These are phyloP conservation scores for Amblyjoppa fuscipennis DNA, from an alignment of 2,888 invertebrate species.

Conservation along the genomic window DNA sequence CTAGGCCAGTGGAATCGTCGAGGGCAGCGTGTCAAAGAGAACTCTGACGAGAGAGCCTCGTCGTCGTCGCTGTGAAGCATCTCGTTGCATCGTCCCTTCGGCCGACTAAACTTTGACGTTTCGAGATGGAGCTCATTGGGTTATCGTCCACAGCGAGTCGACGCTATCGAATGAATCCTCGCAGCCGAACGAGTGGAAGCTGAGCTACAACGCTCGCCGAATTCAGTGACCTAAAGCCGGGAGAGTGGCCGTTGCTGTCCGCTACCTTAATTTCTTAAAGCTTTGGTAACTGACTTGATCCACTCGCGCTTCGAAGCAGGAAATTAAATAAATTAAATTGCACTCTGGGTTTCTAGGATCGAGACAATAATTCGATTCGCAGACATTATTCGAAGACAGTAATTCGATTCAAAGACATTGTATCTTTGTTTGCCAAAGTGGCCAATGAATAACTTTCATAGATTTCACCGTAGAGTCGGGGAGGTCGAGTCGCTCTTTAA, in stretches of 20 bases:
- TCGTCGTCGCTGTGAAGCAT: constrained; percentile 31
- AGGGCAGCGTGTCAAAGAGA: constrained; percentile 60
- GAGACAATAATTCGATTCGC: background rate
- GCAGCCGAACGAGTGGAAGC: constrained; percentile 8
- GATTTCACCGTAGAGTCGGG: background rate
- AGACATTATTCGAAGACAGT: background rate
- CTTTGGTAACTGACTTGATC: background rate
- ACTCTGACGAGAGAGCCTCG: constrained; percentile 20
- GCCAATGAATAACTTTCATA: background rate
- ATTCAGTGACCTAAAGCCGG: constrained; percentile 33
- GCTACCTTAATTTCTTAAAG: background rate
- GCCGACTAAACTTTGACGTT: constrained; percentile 56
- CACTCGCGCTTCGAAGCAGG: background rate
- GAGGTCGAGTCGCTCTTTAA: background rate
- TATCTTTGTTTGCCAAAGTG: background rate
- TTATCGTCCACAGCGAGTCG: constrained; percentile 39
- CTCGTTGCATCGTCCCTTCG: constrained; percentile 21
- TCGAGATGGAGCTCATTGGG: constrained; percentile 38
- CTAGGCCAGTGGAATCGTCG: constrained; percentile 46
- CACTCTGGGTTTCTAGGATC: background rate
- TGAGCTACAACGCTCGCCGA: constrained; percentile 18
- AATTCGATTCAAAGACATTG: background rate
- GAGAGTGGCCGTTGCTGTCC: background rate
- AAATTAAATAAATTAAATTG: background rate
- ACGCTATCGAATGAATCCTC: constrained; percentile 24